Conservation (phyloP, 2,113 vertebrate species). For the Mormyrus lacerda region DNA sequence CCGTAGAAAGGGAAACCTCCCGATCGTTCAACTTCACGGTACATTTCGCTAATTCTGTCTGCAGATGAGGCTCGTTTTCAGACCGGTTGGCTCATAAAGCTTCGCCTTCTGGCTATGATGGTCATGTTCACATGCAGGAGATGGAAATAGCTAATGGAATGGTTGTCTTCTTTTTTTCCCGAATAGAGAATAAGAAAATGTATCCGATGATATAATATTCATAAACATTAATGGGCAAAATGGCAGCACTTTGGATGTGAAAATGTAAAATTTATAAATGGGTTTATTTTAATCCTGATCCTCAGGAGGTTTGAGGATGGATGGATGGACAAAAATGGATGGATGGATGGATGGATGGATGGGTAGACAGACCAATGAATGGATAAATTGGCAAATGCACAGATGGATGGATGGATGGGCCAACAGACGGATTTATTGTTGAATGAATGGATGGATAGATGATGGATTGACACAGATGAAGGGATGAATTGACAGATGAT, state of each 20-base stretch:
- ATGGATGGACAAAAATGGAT: neutral
- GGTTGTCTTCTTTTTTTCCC: neutral
- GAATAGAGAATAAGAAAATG: neutral
- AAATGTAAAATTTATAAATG: neutral
- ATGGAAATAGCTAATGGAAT: neutral
- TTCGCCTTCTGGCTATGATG: neutral
- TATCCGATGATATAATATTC: neutral
- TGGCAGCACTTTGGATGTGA: neutral
- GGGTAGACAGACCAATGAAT: too few species aligned
- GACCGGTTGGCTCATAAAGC: neutral
- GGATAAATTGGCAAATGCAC: too few species aligned
- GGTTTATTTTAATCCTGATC: neutral
- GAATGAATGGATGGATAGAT: neutral
- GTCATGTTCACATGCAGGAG: neutral
- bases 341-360: neutral
- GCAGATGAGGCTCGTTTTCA: neutral
- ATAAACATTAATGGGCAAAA: neutral
- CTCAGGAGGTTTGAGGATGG: neutral
- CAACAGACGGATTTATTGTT: too few species aligned
- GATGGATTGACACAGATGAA: neutral
- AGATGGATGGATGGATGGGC: too few species aligned
- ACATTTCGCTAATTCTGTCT: conserved; percentile 4
- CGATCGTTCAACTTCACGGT: neutral
- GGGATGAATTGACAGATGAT: neutral
- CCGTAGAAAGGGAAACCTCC: neutral